Conservation (phyloP, 2,888 invertebrate species). For the Microplitis deprimator region DNA sequence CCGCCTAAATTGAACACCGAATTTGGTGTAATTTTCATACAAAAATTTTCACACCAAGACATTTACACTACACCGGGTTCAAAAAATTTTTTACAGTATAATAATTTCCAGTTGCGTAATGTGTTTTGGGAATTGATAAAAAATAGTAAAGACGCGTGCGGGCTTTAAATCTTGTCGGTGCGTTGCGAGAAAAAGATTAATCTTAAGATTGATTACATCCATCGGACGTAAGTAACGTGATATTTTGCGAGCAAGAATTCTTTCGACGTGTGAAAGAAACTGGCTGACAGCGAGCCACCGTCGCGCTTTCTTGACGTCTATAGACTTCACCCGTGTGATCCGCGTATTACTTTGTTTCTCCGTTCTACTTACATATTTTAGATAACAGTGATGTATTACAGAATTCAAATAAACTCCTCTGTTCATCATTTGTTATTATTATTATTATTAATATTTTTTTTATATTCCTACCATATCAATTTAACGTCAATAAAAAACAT, state of each 20-base stretch:
- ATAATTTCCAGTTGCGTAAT: background rate
- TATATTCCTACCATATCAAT: background rate
- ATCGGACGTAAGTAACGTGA: constrained; percentile 48
- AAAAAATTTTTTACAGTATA: background rate
- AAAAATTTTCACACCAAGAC: too few species aligned
- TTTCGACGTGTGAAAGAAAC: constrained; percentile 39
- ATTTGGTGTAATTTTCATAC: too few species aligned
- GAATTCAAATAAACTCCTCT: constrained; percentile 24
- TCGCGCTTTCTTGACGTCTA: constrained; percentile 52
- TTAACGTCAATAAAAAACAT: background rate
- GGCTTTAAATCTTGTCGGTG: constrained; percentile 23
- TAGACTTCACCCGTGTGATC: constrained; percentile 37
- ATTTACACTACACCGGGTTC: too few species aligned
- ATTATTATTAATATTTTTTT: background rate
- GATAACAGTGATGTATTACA: constrained; percentile 27
- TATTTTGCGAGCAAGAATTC: constrained; percentile 46
- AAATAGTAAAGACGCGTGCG: constrained; percentile 35
- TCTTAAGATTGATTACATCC: constrained; percentile 39
- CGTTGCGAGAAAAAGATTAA: constrained; percentile 29
- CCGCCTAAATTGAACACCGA: too few species aligned
- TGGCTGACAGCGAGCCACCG: constrained; percentile 37
- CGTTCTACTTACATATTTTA: constrained; percentile 30
- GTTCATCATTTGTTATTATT: constrained; percentile 15
- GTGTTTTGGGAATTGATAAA: background rate
- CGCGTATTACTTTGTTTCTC: constrained; percentile 43